Percentiles rank a stretch among this genome's conserved stretches.
Evolutionary conservation across 2,113 vertebrate genomes (phyloP).

Genomic region (Cygnus atratus): DNA sequence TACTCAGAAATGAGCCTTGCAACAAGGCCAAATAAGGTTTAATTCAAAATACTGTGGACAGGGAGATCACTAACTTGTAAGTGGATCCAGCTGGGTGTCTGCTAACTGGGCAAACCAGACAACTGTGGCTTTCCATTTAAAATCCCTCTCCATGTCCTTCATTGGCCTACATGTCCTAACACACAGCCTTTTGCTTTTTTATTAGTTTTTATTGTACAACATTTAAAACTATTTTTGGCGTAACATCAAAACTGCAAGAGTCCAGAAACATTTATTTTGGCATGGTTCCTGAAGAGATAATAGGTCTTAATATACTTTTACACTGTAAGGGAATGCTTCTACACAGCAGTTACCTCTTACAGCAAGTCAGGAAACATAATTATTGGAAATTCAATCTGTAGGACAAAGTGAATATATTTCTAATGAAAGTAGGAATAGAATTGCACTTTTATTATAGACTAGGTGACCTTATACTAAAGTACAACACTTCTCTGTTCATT

Average conservation of each 20-base stretch:
- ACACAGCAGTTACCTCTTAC: background rate
- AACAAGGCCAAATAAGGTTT: background rate
- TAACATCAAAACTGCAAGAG: background rate
- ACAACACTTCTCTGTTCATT: background rate
- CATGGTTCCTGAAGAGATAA: background rate
- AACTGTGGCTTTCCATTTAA: background rate
- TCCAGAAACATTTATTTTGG: background rate
- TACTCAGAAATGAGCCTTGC: background rate
- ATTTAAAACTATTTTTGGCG: background rate
- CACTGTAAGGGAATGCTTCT: background rate
- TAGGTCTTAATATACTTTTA: background rate
- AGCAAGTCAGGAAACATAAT: background rate
- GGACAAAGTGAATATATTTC: background rate
- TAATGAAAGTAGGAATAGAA: background rate
- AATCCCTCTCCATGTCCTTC: background rate
- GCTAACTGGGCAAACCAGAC: background rate
- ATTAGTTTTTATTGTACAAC: background rate
- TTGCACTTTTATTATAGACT: background rate
- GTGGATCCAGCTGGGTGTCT: background rate
- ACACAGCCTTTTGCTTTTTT: background rate
- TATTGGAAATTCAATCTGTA: background rate
- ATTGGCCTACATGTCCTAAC: background rate
- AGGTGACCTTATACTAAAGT: background rate
- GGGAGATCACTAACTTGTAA: background rate
- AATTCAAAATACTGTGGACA: background rate